Evolutionary conservation across 2,797 vertebrate genomes (phyloP), one percentile per base, ranked within the genome.

Genomic region (Vespertilio murinus): DNA sequence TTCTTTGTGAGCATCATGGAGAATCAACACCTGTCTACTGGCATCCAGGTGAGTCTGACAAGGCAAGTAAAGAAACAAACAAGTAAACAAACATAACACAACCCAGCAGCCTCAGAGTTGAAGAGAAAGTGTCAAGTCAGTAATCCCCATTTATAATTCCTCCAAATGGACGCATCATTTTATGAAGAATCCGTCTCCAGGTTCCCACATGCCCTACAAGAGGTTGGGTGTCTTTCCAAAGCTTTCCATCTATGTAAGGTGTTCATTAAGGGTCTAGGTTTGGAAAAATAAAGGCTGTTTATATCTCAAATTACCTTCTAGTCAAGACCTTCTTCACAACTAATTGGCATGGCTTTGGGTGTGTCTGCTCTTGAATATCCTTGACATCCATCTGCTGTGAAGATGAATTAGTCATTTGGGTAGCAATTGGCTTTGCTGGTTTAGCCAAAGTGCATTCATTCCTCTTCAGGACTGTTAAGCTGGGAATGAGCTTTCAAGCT

Each of bases 321-420:
- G 28, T 77, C 81, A 70, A 78, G 86, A 69, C 96, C 87, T 93
- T 91, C 90, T 96, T 89, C 93, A 59, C 89, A 75, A 79, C 95
- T 97, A 97, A 97, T 91, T 94, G 97, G 18, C 93, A 85, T 4
- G 95, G 98, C 97, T 97, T 98, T 98, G 97, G 88, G 47, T 96
- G 86, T 75, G 95, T 81, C 96, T 97, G 75, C 74, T 96, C 94
- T 94, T 74, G 61, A 92, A 96, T 89, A 93, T 94, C 78, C 30
- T 64, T 96, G 95, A 97, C 35, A 75, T 95, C 64, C 95, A 95
- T 97, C 97, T 96, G 94, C 97, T 97, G 83, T 90, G 96, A 97
- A 98, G 98, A 98, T 78, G 96, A 96, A 98, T 97, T 97, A 81
- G 97, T 97, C 96, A 97, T 98, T 98, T 97, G 98, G 96, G 97